Evolutionary conservation across 2,888 invertebrate species (phyloP).

Genomic region (Pilophorus perplexus): DNA sequence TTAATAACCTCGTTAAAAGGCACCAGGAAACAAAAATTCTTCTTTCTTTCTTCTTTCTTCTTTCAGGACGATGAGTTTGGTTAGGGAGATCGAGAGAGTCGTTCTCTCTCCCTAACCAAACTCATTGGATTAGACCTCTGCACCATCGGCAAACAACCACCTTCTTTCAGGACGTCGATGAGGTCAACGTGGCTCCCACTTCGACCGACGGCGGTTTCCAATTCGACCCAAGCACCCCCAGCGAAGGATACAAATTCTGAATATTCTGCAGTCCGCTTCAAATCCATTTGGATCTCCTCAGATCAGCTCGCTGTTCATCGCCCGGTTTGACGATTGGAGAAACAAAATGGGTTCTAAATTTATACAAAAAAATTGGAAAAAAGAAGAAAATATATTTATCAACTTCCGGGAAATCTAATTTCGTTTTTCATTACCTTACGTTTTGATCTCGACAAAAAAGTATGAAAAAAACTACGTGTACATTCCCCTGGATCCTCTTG

Average conservation of each 20-base stretch:
- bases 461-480: too few relatives aligned
- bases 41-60: too few relatives aligned
- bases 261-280: conserved; percentile 13
- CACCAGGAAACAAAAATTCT: too few relatives aligned
- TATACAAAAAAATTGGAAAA: conserved; percentile 10
- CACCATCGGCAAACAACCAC: too few relatives aligned
- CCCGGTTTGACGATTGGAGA: too few relatives aligned
- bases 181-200: conserved; percentile 72
- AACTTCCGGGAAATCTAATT: conserved; percentile 11
- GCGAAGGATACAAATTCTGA: conserved; percentile 82
- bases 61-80: too few relatives aligned
- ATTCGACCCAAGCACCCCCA: conserved; percentile 79
- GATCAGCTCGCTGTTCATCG: too few relatives aligned
- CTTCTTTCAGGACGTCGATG: conserved; percentile 67
- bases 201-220: conserved; percentile 76
- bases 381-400: conserved; percentile 24
- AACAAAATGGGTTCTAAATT: background rate
- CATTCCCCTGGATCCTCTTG: too few relatives aligned
- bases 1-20: too few relatives aligned
- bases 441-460: conserved; percentile 4
- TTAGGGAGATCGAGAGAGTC: too few relatives aligned
- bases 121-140: too few relatives aligned
- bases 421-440: conserved; percentile 13
- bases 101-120: too few relatives aligned
- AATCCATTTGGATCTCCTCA: background rate